Conservation (phyloP, 2,888 invertebrate species). For the Archips xylosteana region DNA sequence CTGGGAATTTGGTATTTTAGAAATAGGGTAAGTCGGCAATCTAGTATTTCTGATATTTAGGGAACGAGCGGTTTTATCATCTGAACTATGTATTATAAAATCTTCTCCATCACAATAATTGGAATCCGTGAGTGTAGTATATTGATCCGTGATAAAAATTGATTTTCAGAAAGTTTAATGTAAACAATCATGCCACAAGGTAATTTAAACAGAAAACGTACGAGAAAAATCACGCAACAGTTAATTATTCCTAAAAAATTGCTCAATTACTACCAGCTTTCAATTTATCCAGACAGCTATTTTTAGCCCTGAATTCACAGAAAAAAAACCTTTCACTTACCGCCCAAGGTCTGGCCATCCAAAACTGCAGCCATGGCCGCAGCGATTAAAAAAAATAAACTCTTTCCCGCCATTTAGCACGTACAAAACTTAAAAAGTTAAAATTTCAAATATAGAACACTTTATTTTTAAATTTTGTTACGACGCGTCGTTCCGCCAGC, state of each 20-base stretch:
- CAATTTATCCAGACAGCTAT: slow-evolving; percentile 5
- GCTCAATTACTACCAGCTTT: not conserved
- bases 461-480: slow-evolving; percentile 48
- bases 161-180: not conserved
- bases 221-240: not conserved
- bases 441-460: slow-evolving; percentile 43
- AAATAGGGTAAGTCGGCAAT: no score
- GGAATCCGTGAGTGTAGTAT: no score
- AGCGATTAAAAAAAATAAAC: slow-evolving; percentile 58
- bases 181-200: not conserved
- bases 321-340: slow-evolving; percentile 78
- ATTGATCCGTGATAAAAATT: not conserved
- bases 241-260: not conserved
- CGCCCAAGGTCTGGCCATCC: slow-evolving; percentile 75
- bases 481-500: slow-evolving; percentile 56
- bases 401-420: slow-evolving; percentile 58
- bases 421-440: slow-evolving; percentile 38
- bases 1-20: no score
- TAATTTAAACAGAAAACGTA: not conserved
- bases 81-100: no score
- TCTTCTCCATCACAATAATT: no score
- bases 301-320: slow-evolving; percentile 39
- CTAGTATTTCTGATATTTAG: no score
- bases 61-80: no score
- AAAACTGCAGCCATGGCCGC: slow-evolving; percentile 61